Evolutionary conservation across 2,888 invertebrate species (phyloP).

Genomic region (Galerucella nymphaeae): DNA sequence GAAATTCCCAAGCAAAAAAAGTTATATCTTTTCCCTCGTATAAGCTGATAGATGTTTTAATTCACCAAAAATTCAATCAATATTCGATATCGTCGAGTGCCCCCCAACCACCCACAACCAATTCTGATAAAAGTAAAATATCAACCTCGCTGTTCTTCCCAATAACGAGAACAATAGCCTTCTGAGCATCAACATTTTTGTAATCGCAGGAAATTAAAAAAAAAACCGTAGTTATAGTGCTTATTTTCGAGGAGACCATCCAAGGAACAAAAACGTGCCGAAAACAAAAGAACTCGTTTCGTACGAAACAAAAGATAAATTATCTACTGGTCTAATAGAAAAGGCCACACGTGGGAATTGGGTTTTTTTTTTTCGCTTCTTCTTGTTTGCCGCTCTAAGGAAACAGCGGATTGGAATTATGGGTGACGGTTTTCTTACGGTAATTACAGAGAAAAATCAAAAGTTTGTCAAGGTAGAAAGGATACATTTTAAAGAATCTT

Average conservation of each 20-base stretch:
- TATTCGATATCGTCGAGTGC: not conserved
- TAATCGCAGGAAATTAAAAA: conserved; percentile 46
- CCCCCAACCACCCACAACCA: not conserved
- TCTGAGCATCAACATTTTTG: conserved; percentile 42
- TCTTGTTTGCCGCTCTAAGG: conserved; percentile 40
- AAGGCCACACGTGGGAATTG: conserved; percentile 52
- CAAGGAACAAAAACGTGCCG: conserved; percentile 52
- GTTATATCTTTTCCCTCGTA: too few relatives aligned
- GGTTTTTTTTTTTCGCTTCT: conserved; percentile 35
- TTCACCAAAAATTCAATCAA: not conserved
- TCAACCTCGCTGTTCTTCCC: conserved; percentile 21
- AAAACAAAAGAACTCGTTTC: conserved; percentile 42
- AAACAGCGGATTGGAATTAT: conserved; percentile 37
- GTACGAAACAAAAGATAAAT: conserved; percentile 58
- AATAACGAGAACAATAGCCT: conserved; percentile 41
- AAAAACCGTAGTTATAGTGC: conserved; percentile 46
- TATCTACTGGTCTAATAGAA: conserved; percentile 54
- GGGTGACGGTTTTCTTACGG: conserved; percentile 4
- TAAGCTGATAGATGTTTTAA: not conserved
- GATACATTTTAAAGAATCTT: not conserved
- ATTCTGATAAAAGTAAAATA: conserved; percentile 13
- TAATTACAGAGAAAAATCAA: not conserved
- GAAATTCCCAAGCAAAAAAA: too few relatives aligned
- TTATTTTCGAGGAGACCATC: conserved; percentile 47
- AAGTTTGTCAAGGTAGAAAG: not conserved